Evolutionary conservation across 37 sponge, comb jelly and placozoan species (phyloP), one percentile per base, ranked within the genome.

Genomic region (Beroe ovata): DNA sequence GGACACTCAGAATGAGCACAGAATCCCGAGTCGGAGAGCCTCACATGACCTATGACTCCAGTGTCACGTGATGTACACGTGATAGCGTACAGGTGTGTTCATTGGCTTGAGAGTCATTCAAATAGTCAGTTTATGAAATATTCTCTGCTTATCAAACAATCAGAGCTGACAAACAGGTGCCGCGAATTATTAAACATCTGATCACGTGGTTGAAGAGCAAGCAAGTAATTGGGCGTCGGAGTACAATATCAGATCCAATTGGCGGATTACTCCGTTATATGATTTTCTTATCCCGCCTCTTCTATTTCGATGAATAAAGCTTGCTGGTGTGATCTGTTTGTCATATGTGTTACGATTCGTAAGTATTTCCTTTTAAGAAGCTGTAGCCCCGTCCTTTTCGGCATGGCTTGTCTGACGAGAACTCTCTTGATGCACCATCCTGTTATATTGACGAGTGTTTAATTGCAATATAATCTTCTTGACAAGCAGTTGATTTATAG

Each of bases 121-220:
- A 66, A 66, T 66, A 66, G 69, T 32, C 18, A 66, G 35, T 66
- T 66, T 66, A 66, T 66, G 34, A 66, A 66, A 66, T 32, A 30
- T 30, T 2, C 69, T 26, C 69, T 66, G 69, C 69, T 66, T 66
- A 66, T 66, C 69, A 66, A 66, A 66, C 69, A 66, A 66, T 66
- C 69, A 66, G 69, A 2, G 18, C 35, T 66, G 69, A 66, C 69
- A 66, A 66, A 66, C 69, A 66, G 33, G 32, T 66, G 69, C 69
- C 69, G 69, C 69, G 3, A 1, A 33, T 30, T 66, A 66, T 66
- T 66, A 66, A 66, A 66, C 36, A 66, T 30, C 1, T 14, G 18
- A 30, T 33, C 69, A 66, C 69, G 35, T 66, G 69, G 14, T 32
- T 4, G 18, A 8, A 30, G 8, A 33, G 19, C 36, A 33, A 18